Evolutionary conservation across 2,113 vertebrate species (phyloP).

Genomic region (Xenopus borealis): DNA sequence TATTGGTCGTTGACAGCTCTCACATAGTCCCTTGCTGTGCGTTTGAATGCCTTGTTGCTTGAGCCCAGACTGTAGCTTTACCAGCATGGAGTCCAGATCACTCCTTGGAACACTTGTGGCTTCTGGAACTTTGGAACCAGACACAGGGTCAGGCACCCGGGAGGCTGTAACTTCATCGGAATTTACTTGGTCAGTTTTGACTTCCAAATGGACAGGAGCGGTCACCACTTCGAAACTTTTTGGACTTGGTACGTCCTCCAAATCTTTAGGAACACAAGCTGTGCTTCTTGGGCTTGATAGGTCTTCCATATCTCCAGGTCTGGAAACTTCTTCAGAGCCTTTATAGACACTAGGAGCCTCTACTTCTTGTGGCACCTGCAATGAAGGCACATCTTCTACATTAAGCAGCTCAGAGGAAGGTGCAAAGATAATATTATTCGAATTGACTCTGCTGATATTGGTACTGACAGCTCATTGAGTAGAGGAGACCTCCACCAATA

Average conservation of each 20-base stretch:
- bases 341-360: not conserved
- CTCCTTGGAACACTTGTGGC: conserved; percentile 33
- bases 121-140: conserved; percentile 44
- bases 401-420: no score
- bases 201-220: conserved; percentile 7
- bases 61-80: conserved; percentile 84
- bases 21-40: conserved; percentile 82
- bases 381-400: no score
- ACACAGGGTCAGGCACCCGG: conserved; percentile 30
- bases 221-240: conserved; percentile 22
- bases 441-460: no score
- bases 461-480: no score
- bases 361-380: not conserved
- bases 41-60: conserved; percentile 83
- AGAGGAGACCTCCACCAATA: no score
- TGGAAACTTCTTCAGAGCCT: not conserved
- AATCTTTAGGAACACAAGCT: not conserved
- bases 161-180: not conserved
- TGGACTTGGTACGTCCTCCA: conserved; percentile 20
- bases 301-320: not conserved
- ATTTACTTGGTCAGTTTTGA: not conserved
- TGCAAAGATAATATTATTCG: no score
- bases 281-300: not conserved
- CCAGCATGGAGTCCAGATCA: conserved; percentile 87
- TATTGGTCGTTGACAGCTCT: conserved; percentile 84